Conservation (phyloP, 2,113 vertebrate genomes). For the Poeciliopsis retropinna region DNA sequence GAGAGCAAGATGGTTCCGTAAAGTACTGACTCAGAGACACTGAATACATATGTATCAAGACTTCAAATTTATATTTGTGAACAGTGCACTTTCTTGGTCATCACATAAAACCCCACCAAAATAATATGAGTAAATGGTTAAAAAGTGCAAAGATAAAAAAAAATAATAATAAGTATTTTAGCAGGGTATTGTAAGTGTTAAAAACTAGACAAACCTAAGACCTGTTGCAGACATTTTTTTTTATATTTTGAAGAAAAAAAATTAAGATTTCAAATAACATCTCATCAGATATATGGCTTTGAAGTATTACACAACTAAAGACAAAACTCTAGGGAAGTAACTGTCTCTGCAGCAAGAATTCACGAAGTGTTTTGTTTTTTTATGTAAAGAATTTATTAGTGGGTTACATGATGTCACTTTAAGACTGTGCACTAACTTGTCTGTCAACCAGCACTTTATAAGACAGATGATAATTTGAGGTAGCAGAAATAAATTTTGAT, state of each 20-base stretch:
- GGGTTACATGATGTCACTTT: constrained; percentile 36
- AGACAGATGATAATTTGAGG: constrained; percentile 25
- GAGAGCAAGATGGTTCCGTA: too few relatives aligned
- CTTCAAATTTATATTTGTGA: not conserved
- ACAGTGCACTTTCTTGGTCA: not conserved
- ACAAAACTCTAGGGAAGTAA: not conserved
- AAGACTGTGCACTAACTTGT: constrained; percentile 15
- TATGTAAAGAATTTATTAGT: constrained; percentile 34
- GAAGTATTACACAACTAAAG: not conserved
- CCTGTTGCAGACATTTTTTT: not conserved
- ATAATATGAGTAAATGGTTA: not conserved
- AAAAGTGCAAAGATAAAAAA: not conserved
- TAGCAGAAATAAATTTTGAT: constrained; percentile 32
- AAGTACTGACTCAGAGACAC: too few relatives aligned
- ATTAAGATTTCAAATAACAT: not conserved
- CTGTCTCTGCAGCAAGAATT: constrained; percentile 31
- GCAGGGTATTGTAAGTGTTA: not conserved
- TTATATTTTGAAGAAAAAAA: not conserved
- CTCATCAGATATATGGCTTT: not conserved
- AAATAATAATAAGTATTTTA: not conserved
- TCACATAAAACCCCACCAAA: not conserved
- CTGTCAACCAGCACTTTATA: constrained; percentile 26
- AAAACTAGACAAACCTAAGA: not conserved
- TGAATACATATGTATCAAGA: too few relatives aligned
- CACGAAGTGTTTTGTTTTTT: constrained; percentile 20